A percentile compares a stretch with the other conserved stretches of the same genome.
Evolutionary conservation across 2,797 vertebrate genomes (phyloP).

Genomic region (Cirrhinus mrigala): DNA sequence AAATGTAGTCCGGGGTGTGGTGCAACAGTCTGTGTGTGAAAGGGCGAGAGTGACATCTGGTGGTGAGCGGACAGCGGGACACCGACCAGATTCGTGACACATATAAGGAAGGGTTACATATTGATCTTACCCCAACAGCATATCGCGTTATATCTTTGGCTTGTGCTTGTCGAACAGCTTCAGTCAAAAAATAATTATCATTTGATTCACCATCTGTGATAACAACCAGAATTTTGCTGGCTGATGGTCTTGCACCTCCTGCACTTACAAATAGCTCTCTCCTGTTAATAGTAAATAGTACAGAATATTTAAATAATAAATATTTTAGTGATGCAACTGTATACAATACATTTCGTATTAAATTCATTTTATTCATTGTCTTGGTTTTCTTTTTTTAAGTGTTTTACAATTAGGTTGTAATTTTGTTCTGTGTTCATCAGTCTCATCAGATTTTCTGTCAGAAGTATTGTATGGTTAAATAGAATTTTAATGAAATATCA

Average conservation of each 20-base stretch:
- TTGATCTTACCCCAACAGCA: constrained; percentile 74
- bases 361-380: background rate
- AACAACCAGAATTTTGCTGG: constrained; percentile 73
- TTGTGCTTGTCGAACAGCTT: background rate
- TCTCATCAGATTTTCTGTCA: background rate
- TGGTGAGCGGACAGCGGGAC: too few species aligned
- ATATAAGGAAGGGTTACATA: background rate
- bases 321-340: background rate
- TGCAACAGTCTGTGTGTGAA: too few species aligned
- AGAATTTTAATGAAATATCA: background rate
- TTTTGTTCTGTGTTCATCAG: too few species aligned
- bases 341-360: background rate
- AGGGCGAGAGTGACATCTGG: too few species aligned
- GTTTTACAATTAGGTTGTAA: too few species aligned
- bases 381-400: background rate
- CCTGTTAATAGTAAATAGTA: constrained; percentile 56
- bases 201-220: constrained; percentile 76
- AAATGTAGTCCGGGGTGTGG: too few species aligned
- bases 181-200: fast-evolving
- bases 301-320: too few species aligned
- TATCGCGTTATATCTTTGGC: constrained; percentile 64
- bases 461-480: background rate
- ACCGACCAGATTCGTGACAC: too few species aligned
- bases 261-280: fast-evolving
- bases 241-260: constrained; percentile 56